Base-by-base conservation (phyloP, 35 echinoderm and acorn worm species). In the Eucidaris tribuloides region DNA sequence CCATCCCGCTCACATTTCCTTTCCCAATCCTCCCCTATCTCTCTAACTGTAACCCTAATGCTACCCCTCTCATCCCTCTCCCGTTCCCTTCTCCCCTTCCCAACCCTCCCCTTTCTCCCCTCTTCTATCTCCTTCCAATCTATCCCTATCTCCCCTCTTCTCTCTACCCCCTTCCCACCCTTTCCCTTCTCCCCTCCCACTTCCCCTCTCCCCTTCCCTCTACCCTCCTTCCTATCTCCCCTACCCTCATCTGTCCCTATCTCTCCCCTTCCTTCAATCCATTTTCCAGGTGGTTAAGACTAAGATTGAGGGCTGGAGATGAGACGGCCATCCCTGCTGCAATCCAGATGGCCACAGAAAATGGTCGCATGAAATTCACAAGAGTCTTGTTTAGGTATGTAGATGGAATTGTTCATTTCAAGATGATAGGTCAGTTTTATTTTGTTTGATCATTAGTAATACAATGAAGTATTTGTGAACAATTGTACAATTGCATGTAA, bases 301-400 rank as follows among this genome's bases (percentile, higher is more conserved):
- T 98, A 50, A 89, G 87, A 20, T 62, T 98, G 6, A 81, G 66
- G 50, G 86, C 81, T 44, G 59, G 78, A 3, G 72, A 87, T 56
- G 76, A 87, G n/a, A 34, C 86, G 22, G 46, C 48, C 63, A 98
- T 93, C 45, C 62, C 58, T 7, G 24, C 52, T 7, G 95, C 95
- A 17, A 39, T 93, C 23, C 81, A 92, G 17, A 93, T 92, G 89
- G 95, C 86, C 39, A 79, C 58, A 79, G 80, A 79, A 36, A 66
- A 61, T 62, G 95, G 95, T 33, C 79, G 95, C 32, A 85, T 98
- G 76, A 98, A 98, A 77, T 98, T 93, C 82, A 70, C 91, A 23
- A 54, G 87, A 19, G 82, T 87, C 22, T 6, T 98, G 4, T 98
- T 89, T 62, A 93, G 87, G 95, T 98, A 63, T 84, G 81, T 30